Evolutionary conservation across 2,888 invertebrate species (phyloP).

Genomic region (Tetheella fluctuosa): DNA sequence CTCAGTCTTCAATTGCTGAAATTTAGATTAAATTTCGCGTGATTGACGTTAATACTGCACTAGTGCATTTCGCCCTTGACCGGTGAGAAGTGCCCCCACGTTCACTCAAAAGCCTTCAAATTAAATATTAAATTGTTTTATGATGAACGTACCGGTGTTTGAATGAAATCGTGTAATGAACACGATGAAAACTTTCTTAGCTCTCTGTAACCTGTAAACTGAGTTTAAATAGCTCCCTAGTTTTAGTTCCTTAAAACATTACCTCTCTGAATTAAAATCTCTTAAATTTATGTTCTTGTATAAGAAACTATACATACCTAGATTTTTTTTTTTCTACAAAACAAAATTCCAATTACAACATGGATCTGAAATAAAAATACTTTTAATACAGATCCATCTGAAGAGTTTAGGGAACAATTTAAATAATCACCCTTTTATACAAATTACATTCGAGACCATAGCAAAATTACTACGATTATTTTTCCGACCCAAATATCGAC

Average conservation of each 20-base stretch:
- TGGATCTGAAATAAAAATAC: too few relatives aligned
- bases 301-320: too few relatives aligned
- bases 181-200: slow-evolving; percentile 6
- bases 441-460: too few relatives aligned
- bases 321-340: too few relatives aligned
- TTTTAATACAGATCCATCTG: too few relatives aligned
- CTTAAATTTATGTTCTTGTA: too few relatives aligned
- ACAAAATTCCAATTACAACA: too few relatives aligned
- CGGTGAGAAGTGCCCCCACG: slow-evolving; percentile 38
- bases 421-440: too few relatives aligned
- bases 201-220: slow-evolving; percentile 8
- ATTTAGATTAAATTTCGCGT: slow-evolving; percentile 35
- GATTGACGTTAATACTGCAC: slow-evolving; percentile 35
- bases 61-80: slow-evolving; percentile 56
- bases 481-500: too few relatives aligned
- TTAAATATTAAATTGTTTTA: slow-evolving; percentile 53
- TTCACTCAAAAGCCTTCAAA: slow-evolving; percentile 42
- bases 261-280: too few relatives aligned
- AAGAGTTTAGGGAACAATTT: too few relatives aligned
- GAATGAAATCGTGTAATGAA: slow-evolving; percentile 7
- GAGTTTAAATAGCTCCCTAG: neutral
- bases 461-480: too few relatives aligned
- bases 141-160: slow-evolving; percentile 21
- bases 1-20: accelerated
- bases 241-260: neutral